Conservation (phyloP, 2,888 invertebrate genomes). For the Eledona agricola region DNA sequence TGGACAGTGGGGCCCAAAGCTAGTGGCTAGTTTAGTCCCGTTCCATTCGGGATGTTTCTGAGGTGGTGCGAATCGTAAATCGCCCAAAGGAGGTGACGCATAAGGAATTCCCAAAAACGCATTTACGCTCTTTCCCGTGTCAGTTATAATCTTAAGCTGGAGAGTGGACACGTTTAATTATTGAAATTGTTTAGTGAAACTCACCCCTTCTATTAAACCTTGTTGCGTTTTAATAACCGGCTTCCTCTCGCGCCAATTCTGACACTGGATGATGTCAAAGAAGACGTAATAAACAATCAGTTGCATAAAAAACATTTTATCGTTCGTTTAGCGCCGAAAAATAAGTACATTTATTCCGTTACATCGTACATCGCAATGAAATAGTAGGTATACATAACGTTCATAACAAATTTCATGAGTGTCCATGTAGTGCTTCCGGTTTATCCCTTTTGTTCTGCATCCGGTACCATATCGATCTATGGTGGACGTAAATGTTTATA, state of each 20-base stretch:
- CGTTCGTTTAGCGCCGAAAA: slow-evolving; percentile 17
- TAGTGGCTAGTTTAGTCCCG: slow-evolving; percentile 73
- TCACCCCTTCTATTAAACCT: slow-evolving; percentile 70
- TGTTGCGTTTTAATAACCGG: slow-evolving; percentile 67
- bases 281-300: slow-evolving; percentile 20
- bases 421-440: slow-evolving; percentile 49
- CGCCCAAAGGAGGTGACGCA: slow-evolving; percentile 79
- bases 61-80: slow-evolving; percentile 78
- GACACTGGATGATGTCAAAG: slow-evolving; percentile 28
- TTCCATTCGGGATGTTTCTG: slow-evolving; percentile 77
- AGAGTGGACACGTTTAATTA: slow-evolving; percentile 57
- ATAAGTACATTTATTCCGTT: slow-evolving; percentile 28
- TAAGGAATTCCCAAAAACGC: slow-evolving; percentile 83
- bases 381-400: slow-evolving; percentile 35
- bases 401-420: slow-evolving; percentile 43
- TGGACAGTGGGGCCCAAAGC: slow-evolving; percentile 76
- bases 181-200: slow-evolving; percentile 46
- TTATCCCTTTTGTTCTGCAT: slow-evolving; percentile 49
- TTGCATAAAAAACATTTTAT: slow-evolving; percentile 28
- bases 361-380: slow-evolving; percentile 35
- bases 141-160: slow-evolving; percentile 65
- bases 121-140: slow-evolving; percentile 70
- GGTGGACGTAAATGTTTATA: slow-evolving; percentile 19
- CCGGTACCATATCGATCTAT: slow-evolving; percentile 38
- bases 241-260: slow-evolving; percentile 47